Conservation (phyloP, 2,113 vertebrate genomes). For the Oncorhynchus clarkii region DNA sequence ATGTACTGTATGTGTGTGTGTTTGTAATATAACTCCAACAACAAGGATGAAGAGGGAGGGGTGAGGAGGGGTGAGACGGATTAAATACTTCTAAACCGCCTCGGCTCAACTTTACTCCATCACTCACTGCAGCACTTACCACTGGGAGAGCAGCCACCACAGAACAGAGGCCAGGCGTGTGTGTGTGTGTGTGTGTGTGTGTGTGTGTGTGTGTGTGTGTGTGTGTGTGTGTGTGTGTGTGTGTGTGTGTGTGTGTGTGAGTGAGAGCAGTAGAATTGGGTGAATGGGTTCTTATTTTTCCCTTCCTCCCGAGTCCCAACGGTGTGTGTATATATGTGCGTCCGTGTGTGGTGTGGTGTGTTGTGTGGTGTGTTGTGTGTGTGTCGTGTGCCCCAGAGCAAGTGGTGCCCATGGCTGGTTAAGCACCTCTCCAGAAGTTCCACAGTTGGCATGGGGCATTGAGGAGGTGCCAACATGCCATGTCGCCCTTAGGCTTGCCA, state of each 20-base stretch:
- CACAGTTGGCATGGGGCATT: slow-evolving; percentile 2
- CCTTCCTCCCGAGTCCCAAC: not conserved
- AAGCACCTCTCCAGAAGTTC: slow-evolving; percentile 5
- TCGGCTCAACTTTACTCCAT: no score
- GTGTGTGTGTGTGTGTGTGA: not conserved
- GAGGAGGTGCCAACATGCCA: slow-evolving; percentile 13
- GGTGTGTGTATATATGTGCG: slow-evolving; percentile 9
- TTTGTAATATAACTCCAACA: not conserved
- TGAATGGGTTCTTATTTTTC: slow-evolving; percentile 11
- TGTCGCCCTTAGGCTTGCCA: not conserved
- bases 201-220: not conserved
- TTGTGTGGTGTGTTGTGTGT: slow-evolving; percentile 1
- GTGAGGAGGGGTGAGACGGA: not conserved
- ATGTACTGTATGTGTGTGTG: no score
- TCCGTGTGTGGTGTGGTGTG: slow-evolving; percentile 1
- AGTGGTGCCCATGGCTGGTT: slow-evolving; percentile 10
- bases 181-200: not conserved
- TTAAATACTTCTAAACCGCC: not conserved
- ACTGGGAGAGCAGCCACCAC: not conserved
- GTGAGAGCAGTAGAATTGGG: not conserved
- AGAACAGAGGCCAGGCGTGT: not conserved
- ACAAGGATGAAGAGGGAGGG: not conserved
- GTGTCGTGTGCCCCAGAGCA: not conserved
- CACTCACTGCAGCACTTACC: not conserved
- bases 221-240: not conserved